phyloP scores from a whole-genome alignment of 1,140 invertebrate species.

The Anastatus disparis region DNA sequence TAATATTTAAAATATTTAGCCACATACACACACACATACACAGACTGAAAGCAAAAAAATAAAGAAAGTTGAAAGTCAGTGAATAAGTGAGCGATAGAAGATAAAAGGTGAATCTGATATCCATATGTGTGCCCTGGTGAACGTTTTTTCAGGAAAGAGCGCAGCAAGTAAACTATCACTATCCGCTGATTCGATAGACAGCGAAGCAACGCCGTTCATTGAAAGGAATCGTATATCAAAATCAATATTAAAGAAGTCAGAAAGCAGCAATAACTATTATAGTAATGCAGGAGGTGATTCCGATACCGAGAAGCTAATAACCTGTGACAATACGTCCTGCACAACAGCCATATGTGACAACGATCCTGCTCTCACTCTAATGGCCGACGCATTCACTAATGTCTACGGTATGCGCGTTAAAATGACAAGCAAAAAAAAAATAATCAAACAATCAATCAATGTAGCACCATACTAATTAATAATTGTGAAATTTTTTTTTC shows the following conservation, averaged over 20 bases:
- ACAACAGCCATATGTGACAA: constrained; percentile 66
- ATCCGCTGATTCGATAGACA: constrained; percentile 78
- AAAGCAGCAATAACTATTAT: constrained; percentile 67
- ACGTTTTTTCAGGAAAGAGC: constrained; percentile 67
- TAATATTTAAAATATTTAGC: too few species aligned
- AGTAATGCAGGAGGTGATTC: constrained; percentile 70
- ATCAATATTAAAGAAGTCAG: constrained; percentile 83
- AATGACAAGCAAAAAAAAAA: background rate
- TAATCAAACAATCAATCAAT: background rate
- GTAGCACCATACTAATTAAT: too few species aligned
- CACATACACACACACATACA: too few species aligned
- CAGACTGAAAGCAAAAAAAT: background rate
- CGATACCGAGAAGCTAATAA: constrained; percentile 82
- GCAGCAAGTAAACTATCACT: constrained; percentile 76
- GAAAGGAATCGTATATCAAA: constrained; percentile 76
- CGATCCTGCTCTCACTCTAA: constrained; percentile 50
- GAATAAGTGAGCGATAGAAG: background rate
- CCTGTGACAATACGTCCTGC: constrained; percentile 69
- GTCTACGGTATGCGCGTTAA: constrained; percentile 59
- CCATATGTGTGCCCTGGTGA: constrained; percentile 37
- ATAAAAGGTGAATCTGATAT: constrained; percentile 13
- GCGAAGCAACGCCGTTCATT: constrained; percentile 70
- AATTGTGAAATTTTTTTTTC: too few species aligned
- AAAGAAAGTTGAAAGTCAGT: background rate
- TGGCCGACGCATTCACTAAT: constrained; percentile 52